These are phyloP conservation scores for Psophia crepitans DNA, from an alignment of 2,113 vertebrate genomes.

Conservation along the genomic window DNA sequence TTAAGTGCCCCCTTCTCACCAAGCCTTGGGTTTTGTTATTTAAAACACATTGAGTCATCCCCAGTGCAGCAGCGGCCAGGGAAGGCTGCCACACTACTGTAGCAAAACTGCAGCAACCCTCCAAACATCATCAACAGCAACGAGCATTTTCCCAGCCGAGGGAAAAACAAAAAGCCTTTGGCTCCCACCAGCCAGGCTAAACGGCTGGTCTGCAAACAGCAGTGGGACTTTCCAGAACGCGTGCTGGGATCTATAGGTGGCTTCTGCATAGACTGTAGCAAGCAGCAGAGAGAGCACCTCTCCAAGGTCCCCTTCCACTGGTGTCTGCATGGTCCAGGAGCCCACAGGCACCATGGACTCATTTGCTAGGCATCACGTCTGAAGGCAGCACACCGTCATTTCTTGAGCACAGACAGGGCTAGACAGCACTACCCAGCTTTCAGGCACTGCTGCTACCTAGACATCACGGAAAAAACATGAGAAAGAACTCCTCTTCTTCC, in stretches of 20 bases:
- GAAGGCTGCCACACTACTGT: background rate
- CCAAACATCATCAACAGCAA: background rate
- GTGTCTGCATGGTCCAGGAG: background rate
- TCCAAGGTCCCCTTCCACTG: background rate
- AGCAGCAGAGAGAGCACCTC: background rate
- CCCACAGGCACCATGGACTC: background rate
- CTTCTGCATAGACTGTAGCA: background rate
- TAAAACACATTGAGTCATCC: background rate
- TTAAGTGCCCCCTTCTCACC: background rate
- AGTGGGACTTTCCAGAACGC: background rate
- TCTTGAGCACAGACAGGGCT: background rate
- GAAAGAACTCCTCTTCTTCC: background rate
- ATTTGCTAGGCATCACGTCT: background rate
- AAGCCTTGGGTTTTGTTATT: background rate
- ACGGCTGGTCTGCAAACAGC: background rate
- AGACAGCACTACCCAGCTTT: background rate
- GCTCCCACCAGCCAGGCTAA: background rate
- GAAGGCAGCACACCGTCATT: background rate
- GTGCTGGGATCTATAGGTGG: background rate
- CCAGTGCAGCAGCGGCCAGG: background rate
- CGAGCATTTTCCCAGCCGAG: background rate
- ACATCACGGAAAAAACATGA: accelerated
- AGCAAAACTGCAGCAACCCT: background rate
- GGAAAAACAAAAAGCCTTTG: background rate
- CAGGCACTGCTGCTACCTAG: background rate